Evolutionary conservation across 2,797 vertebrate genomes (phyloP), one percentile per base, ranked within the genome.

Genomic region (Mus minutoides): DNA sequence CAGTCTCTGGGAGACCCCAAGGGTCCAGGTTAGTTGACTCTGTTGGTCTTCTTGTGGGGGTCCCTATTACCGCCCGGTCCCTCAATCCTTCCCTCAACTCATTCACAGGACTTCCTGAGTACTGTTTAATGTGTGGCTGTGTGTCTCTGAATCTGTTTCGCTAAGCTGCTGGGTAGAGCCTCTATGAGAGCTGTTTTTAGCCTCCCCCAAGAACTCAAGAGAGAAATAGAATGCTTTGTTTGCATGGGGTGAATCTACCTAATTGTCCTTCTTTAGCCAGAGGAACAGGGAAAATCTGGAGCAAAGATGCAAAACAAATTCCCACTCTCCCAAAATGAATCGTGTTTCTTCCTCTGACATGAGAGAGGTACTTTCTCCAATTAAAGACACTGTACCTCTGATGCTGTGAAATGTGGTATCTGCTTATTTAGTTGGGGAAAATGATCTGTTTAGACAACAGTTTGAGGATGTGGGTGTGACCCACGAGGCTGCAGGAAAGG

Each of bases 291-390:
- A 46, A 88, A 60, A 40, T 21, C 37, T 4, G 34, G 54, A 52
- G 21, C 22, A 62, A 79, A 93, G 79, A 90, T 56, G 22, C 8
- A 7, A 88, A 9, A 24, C 0, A 17, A 49, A 6, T 46, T 82
- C 91, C 83, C 67, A 49, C 60, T 83, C 93, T 92, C n/a, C 6
- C 86, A 52, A 56, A 91, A 64, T 71, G 85, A 94, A 95, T 60
- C 40, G 2, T 75, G 2, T 73, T 92, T 90, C 1, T 90, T 75
- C 22, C 40, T 88, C 56, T 89, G 60, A 91, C 79, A 43, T n/a
- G 34, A 16, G 19, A 93, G 75, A 95, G 60, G 43, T 54, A 16
- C 43, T 77, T 85, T n/a, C 43, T 16, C 24, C 19, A 75, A 21
- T 64, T 86, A 91, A 76, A 75, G 46, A 89, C 60, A 14, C 62